Evolutionary conservation across 2,888 invertebrate genomes (phyloP).

Genomic region (Tiliacea citrago): DNA sequence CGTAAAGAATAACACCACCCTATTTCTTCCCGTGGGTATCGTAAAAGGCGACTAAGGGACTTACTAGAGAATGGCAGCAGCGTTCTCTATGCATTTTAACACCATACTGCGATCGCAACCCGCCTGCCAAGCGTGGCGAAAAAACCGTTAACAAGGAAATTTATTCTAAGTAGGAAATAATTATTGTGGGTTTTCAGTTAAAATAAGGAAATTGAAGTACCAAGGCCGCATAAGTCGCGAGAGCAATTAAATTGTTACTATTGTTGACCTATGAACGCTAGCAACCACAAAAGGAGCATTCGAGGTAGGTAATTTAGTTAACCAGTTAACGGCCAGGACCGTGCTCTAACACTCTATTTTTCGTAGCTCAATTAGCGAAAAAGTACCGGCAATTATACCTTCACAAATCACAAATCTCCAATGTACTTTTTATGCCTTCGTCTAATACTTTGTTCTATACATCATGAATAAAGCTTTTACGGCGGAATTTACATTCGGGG

Average conservation of each 20-base stretch:
- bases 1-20: too few relatives aligned
- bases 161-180: conserved; percentile 14
- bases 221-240: conserved; percentile 14
- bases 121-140: too few relatives aligned
- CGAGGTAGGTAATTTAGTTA: conserved; percentile 8
- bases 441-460: background rate
- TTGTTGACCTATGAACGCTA: conserved; percentile 36
- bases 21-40: too few relatives aligned
- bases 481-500: background rate
- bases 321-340: conserved; percentile 1
- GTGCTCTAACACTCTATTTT: background rate
- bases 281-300: conserved; percentile 28
- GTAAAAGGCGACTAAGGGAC: too few relatives aligned
- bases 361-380: background rate
- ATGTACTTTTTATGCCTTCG: background rate
- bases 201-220: conserved; percentile 38
- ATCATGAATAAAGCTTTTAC: too few relatives aligned
- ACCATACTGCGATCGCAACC: too few relatives aligned
- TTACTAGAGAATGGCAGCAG: too few relatives aligned
- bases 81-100: too few relatives aligned
- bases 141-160: conserved; percentile 15
- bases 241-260: conserved; percentile 14
- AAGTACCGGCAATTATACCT: background rate
- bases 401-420: background rate
- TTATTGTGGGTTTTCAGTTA: background rate